Conservation (phyloP, 2,888 invertebrate species). For the Apamea epomidion region DNA sequence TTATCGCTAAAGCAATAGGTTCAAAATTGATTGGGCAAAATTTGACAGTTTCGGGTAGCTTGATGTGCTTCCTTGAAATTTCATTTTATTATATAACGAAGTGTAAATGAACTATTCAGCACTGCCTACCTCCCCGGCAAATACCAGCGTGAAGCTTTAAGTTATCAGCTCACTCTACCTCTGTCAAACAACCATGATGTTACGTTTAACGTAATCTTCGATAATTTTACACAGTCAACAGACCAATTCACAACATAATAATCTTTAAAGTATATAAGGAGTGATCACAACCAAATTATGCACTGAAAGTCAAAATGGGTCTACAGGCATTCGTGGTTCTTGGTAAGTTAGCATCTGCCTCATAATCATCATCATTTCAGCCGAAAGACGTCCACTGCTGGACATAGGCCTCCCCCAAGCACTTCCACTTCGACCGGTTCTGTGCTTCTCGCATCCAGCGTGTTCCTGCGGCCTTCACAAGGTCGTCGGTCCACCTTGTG, state of each 20-base stretch:
- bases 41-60: too few relatives aligned
- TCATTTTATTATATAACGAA: too few relatives aligned
- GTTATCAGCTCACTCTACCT: background rate
- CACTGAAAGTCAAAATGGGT: slow-evolving; percentile 64
- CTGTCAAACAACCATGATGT: background rate
- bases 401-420: too few relatives aligned
- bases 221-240: background rate
- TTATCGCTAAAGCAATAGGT: too few relatives aligned
- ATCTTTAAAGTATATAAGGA: slow-evolving; percentile 46
- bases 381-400: too few relatives aligned
- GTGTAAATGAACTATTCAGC: too few relatives aligned
- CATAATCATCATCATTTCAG: background rate
- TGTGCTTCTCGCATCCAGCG: too few relatives aligned
- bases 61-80: too few relatives aligned
- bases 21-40: too few relatives aligned
- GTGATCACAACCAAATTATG: accelerated
- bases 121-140: background rate
- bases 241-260: slow-evolving; percentile 9
- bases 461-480: too few relatives aligned
- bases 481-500: too few relatives aligned
- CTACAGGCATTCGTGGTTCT: slow-evolving; percentile 67
- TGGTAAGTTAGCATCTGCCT: slow-evolving; percentile 65
- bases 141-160: background rate
- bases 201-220: background rate
- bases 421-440: too few relatives aligned